Evolutionary conservation across 2,888 invertebrate species (phyloP).

Genomic region (Trachelus iudaicus): DNA sequence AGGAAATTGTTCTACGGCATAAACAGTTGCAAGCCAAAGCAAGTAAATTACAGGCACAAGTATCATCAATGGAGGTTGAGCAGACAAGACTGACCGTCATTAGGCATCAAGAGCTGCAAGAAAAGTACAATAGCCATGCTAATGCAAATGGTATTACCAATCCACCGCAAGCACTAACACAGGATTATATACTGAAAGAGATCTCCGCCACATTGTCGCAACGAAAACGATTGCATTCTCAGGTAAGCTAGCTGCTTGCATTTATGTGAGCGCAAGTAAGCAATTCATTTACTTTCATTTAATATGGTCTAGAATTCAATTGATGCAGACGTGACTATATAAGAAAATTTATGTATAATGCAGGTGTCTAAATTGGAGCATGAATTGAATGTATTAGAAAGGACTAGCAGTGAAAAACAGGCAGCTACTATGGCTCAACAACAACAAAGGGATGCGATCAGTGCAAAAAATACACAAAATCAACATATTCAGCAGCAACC

Average conservation of each 20-base stretch:
- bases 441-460: slow-evolving; percentile 59
- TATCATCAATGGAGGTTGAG: slow-evolving; percentile 78
- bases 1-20: slow-evolving; percentile 92
- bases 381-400: slow-evolving; percentile 81
- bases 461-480: slow-evolving; percentile 40
- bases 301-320: not conserved
- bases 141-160: slow-evolving; percentile 72
- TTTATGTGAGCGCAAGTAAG: not conserved
- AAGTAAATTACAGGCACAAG: slow-evolving; percentile 86
- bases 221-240: slow-evolving; percentile 85
- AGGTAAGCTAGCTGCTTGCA: slow-evolving; percentile 65
- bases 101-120: slow-evolving; percentile 80
- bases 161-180: slow-evolving; percentile 73
- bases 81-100: slow-evolving; percentile 79
- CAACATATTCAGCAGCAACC: slow-evolving; percentile 50
- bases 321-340: not conserved
- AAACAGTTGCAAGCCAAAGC: slow-evolving; percentile 92
- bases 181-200: slow-evolving; percentile 86
- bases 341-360: slow-evolving; percentile 8
- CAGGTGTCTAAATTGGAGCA: slow-evolving; percentile 78
- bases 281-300: not conserved
- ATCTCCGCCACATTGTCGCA: slow-evolving; percentile 86
- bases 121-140: slow-evolving; percentile 74
- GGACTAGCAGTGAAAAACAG: slow-evolving; percentile 75
- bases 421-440: slow-evolving; percentile 65